Evolutionary conservation across 2,888 invertebrate genomes (phyloP).

Genomic region (Amblyjoppa fuscipennis): DNA sequence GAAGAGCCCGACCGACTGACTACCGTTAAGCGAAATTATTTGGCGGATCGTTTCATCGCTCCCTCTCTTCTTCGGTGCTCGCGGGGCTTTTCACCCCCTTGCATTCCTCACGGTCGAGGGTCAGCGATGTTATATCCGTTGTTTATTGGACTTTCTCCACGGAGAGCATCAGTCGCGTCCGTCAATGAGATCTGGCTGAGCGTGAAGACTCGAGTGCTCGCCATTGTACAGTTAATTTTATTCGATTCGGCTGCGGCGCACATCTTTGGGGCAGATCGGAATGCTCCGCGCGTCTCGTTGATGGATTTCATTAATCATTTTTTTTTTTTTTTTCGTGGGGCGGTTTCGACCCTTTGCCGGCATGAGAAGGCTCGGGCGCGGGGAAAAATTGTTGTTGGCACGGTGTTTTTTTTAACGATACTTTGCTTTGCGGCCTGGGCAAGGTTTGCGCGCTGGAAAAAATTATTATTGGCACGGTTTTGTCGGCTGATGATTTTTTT

Average conservation of each 20-base stretch:
- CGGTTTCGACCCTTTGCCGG: neutral
- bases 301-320: slow-evolving; percentile 59
- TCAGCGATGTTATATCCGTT: slow-evolving; percentile 34
- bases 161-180: slow-evolving; percentile 44
- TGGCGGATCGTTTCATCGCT: slow-evolving; percentile 80
- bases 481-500: too few relatives aligned
- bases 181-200: slow-evolving; percentile 75
- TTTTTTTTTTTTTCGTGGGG: neutral
- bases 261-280: slow-evolving; percentile 22
- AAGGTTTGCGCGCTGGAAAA: too few relatives aligned
- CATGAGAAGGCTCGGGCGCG: too few relatives aligned
- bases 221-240: slow-evolving; percentile 58
- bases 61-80: slow-evolving; percentile 67
- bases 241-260: slow-evolving; percentile 38
- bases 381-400: neutral
- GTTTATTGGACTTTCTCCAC: slow-evolving; percentile 32
- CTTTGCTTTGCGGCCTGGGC: too few relatives aligned
- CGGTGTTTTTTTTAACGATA: neutral
- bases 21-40: slow-evolving; percentile 81
- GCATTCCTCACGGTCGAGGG: slow-evolving; percentile 50
- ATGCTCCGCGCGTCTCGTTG: slow-evolving; percentile 50
- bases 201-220: slow-evolving; percentile 73
- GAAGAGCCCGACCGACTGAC: slow-evolving; percentile 65
- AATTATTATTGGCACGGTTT: too few relatives aligned
- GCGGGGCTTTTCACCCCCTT: slow-evolving; percentile 51